These are phyloP conservation scores for Asteroscopus sphinx DNA, from an alignment of 2,888 invertebrate species.

Conservation along the genomic window DNA sequence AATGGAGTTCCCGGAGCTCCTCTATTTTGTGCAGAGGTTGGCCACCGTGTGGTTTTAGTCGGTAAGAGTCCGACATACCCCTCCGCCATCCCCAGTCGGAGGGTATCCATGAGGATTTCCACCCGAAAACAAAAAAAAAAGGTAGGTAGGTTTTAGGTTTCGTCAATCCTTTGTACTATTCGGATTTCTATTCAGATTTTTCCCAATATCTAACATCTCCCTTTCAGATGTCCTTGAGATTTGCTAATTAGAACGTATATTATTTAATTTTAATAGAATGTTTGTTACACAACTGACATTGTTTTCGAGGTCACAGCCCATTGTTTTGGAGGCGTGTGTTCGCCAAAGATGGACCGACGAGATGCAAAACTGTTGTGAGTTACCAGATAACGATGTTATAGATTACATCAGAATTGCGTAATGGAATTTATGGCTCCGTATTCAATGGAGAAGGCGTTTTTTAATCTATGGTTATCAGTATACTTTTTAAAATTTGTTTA, in stretches of 20 bases:
- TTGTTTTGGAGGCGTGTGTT: constrained; percentile 58
- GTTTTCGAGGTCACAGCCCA: constrained; percentile 54
- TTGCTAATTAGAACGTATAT: constrained; percentile 47
- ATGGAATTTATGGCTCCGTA: constrained; percentile 32
- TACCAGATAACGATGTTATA: constrained; percentile 43
- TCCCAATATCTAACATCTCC: constrained; percentile 13
- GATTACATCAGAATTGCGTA: constrained; percentile 45
- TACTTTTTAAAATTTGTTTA: too few relatives aligned
- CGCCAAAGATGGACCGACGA: constrained; percentile 46
- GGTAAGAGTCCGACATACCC: too few relatives aligned
- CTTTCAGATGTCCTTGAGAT: constrained; percentile 32
- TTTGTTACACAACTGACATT: constrained; percentile 52
- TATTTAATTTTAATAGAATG: constrained; percentile 37
- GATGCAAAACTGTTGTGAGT: constrained; percentile 42
- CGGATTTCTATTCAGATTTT: constrained; percentile 1
- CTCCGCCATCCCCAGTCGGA: too few relatives aligned
- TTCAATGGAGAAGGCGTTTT: constrained; percentile 19
- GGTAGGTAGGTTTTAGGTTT: too few relatives aligned
- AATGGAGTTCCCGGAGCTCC: too few relatives aligned
- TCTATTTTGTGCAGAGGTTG: too few relatives aligned
- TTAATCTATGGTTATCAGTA: background rate
- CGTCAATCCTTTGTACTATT: background rate
- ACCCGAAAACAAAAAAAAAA: too few relatives aligned
- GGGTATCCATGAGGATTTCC: too few relatives aligned
- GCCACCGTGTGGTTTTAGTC: too few relatives aligned